Conservation (phyloP, 2,888 invertebrate species). For the Amphipoea oculea region DNA sequence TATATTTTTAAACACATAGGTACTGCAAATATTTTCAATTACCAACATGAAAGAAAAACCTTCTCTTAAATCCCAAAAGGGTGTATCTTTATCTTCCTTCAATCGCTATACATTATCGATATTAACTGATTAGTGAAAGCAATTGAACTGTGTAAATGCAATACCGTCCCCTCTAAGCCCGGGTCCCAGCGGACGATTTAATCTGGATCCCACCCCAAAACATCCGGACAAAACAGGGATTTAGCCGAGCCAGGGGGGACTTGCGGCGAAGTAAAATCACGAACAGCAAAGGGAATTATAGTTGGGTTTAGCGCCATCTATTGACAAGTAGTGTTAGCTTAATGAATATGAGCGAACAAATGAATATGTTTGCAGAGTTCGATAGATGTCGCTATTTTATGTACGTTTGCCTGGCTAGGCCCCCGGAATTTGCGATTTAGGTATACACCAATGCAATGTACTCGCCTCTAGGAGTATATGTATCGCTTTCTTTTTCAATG, state of each 20-base stretch:
- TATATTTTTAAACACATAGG: background rate
- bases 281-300: conserved; percentile 16
- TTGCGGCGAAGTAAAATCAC: conserved; percentile 49
- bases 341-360: background rate
- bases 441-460: no score
- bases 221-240: conserved; percentile 68
- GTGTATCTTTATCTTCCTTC: conserved; percentile 25
- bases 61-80: conserved; percentile 6
- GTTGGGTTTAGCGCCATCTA: conserved; percentile 55
- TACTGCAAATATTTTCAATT: conserved; percentile 7
- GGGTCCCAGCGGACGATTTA: conserved; percentile 63
- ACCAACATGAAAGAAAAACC: conserved; percentile 18
- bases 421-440: no score
- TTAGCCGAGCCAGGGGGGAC: conserved; percentile 39
- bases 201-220: conserved; percentile 67
- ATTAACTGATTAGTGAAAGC: conserved; percentile 66
- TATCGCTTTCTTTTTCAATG: no score
- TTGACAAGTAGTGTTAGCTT: conserved; percentile 1
- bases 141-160: conserved; percentile 69
- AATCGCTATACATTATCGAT: conserved; percentile 57
- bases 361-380: background rate
- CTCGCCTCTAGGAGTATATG: no score
- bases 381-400: conserved; percentile 53
- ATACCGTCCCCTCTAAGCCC: conserved; percentile 58
- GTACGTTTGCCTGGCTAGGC: no score